Base-by-base conservation (phyloP, 2,888 invertebrate genomes). In the Hirtodrosophila alboralis region DNA sequence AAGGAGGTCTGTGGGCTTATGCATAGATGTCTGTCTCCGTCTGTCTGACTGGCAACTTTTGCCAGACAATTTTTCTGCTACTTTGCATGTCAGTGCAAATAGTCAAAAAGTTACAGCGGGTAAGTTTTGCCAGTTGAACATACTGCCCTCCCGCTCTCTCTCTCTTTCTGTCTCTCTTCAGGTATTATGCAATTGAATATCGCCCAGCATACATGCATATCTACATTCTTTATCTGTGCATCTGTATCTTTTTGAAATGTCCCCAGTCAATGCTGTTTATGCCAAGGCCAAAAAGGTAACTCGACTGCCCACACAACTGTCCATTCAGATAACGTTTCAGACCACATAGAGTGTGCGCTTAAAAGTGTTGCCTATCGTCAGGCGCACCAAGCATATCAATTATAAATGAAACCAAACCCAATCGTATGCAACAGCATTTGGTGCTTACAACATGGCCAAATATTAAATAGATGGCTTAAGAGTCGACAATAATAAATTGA, bases 51-150 rank as follows among this genome's bases (percentile, higher is more conserved):
- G 65, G 65, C 65, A 85, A 85, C 69, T 85, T 84, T 84, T 66
- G 73, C 80, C 80, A 84, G 79, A 79, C 80, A 69, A 85, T 79
- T 79, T 86, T 79, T 79, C 80, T 84, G 86, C 77, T 86, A 73
- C 86, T 79, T 79, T 85, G 84, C 86, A 79, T 85, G 77, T 76
- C 83, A 64, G 78, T 59, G 74, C 54, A 53, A 84, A 74, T 70
- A 84, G 75, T 59, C 70, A 47, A 75, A 67, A 81, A 78, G 85
- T 78, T 81, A 62, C 61, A 61, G 38, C 56, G 57, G 79, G 18
- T 62, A 71, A 66, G 54, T 71, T 69, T 63, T 45, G 40, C 44
- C 52, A 27, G 34, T 16, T 45, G 28, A 57, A 41, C 44, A 43
- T n/a, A n/a, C n/a, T n/a, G n/a, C n/a, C n/a, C n/a, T n/a, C n/a